Conservation (phyloP, 1,140 invertebrate species). For the Psilanteris sp. region DNA sequence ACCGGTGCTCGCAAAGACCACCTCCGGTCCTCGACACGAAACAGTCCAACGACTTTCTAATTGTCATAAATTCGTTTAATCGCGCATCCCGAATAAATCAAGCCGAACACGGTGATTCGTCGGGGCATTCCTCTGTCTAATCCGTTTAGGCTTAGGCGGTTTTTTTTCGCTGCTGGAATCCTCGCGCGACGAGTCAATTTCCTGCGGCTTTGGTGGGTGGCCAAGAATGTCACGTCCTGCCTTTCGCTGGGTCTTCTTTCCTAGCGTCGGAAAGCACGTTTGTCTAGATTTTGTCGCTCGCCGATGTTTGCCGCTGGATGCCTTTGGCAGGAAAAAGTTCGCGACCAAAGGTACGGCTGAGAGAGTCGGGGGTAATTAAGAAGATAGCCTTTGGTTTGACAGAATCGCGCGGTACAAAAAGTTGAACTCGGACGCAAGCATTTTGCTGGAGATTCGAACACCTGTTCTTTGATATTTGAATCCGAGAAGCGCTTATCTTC, state of each 20-base stretch:
- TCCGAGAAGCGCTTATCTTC: too few species aligned
- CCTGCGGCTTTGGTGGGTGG: slow-evolving; percentile 56
- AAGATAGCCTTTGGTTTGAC: too few species aligned
- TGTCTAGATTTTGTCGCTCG: background rate
- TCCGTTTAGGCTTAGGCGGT: slow-evolving; percentile 75
- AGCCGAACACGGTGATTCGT: slow-evolving; percentile 70
- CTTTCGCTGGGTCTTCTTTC: slow-evolving; percentile 13
- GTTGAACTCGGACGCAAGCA: background rate
- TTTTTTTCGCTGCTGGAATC: slow-evolving; percentile 60
- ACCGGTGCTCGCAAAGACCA: slow-evolving; percentile 53
- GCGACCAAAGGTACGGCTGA: slow-evolving; percentile 6
- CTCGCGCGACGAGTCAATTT: slow-evolving; percentile 70
- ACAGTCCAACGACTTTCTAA: slow-evolving; percentile 43
- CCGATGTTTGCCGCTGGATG: background rate
- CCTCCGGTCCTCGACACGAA: slow-evolving; percentile 49
- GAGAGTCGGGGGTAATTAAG: slow-evolving; percentile 3
- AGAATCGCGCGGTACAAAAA: background rate
- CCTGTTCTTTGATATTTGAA: background rate
- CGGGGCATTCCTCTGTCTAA: slow-evolving; percentile 78
- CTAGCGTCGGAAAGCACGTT: slow-evolving; percentile 10
- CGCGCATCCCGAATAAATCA: slow-evolving; percentile 49
- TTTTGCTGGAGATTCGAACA: slow-evolving; percentile 1
- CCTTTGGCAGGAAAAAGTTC: slow-evolving; percentile 10
- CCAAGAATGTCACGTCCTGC: slow-evolving; percentile 36
- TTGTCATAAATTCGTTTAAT: slow-evolving; percentile 61